Conservation (phyloP, 2,797 vertebrate species). For the Malacoraja senta region DNA sequence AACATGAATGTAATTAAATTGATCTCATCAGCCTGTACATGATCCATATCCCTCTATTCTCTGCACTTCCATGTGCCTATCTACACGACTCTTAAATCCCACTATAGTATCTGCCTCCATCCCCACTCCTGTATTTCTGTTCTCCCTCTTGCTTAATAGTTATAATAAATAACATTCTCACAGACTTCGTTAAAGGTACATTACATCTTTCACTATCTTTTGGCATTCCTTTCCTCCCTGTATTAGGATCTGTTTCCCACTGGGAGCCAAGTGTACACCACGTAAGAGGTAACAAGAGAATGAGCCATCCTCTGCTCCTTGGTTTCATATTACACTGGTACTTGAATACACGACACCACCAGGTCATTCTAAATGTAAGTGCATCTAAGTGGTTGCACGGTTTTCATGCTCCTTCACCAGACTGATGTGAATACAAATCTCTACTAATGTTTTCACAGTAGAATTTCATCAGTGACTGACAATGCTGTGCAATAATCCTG, state of each 20-base stretch:
- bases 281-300: neutral
- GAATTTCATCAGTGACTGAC: neutral
- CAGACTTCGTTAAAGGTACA: neutral
- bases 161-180: constrained; percentile 3
- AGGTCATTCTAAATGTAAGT: neutral
- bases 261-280: neutral
- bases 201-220: neutral
- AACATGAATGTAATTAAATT: too few relatives aligned
- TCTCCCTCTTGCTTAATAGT: neutral
- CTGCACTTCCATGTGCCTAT: too few relatives aligned
- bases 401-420: neutral
- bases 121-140: neutral
- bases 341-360: too few relatives aligned
- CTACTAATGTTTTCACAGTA: neutral
- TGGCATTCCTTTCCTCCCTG: neutral
- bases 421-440: neutral
- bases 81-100: too few relatives aligned
- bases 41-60: too few relatives aligned
- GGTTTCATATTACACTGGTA: neutral
- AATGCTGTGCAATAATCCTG: neutral
- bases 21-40: too few relatives aligned
- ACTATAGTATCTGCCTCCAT: too few relatives aligned
- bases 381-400: neutral
- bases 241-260: neutral
- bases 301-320: neutral